Percentiles rank a stretch among this genome's conserved stretches.
Conservation (phyloP, 2,888 invertebrate genomes). For the Ophonus ardosiacus region DNA sequence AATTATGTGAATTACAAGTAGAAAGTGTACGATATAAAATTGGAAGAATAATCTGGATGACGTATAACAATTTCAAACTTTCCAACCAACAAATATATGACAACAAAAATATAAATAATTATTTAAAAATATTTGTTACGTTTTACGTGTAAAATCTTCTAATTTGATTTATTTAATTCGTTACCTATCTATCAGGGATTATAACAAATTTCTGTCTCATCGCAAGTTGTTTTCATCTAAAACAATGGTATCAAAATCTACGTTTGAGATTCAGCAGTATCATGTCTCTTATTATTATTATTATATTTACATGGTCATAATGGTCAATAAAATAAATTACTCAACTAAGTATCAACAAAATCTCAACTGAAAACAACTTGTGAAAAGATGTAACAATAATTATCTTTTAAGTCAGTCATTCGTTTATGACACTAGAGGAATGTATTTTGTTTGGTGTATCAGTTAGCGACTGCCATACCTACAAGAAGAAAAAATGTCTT, state of each 20-base stretch:
- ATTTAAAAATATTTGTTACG: slow-evolving; percentile 63
- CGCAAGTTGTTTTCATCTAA: slow-evolving; percentile 41
- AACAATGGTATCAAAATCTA: slow-evolving; percentile 43
- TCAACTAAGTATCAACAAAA: neutral
- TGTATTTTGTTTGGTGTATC: slow-evolving; percentile 56
- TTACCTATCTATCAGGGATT: slow-evolving; percentile 60
- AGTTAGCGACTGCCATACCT: slow-evolving; percentile 45
- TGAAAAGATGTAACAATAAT: slow-evolving; percentile 39
- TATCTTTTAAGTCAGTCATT: slow-evolving; percentile 42
- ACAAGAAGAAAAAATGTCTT: slow-evolving; percentile 52
- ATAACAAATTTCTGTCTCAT: slow-evolving; percentile 52
- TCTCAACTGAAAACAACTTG: slow-evolving; percentile 45
- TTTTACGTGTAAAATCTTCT: slow-evolving; percentile 61
- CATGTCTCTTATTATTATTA: neutral
- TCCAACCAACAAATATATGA: slow-evolving; percentile 7
- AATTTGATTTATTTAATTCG: slow-evolving; percentile 54
- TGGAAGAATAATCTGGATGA: slow-evolving; percentile 62
- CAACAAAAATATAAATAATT: slow-evolving; percentile 40
- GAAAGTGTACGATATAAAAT: slow-evolving; percentile 46
- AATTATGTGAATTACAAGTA: slow-evolving; percentile 34
- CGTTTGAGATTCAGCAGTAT: slow-evolving; percentile 7
- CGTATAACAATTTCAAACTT: slow-evolving; percentile 26
- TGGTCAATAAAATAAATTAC: neutral
- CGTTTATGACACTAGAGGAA: slow-evolving; percentile 58
- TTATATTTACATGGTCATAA: slow-evolving; percentile 6